Evolutionary conservation across 2,797 vertebrate genomes (phyloP), one percentile per base, ranked within the genome.

Genomic region (Mus spretus): DNA sequence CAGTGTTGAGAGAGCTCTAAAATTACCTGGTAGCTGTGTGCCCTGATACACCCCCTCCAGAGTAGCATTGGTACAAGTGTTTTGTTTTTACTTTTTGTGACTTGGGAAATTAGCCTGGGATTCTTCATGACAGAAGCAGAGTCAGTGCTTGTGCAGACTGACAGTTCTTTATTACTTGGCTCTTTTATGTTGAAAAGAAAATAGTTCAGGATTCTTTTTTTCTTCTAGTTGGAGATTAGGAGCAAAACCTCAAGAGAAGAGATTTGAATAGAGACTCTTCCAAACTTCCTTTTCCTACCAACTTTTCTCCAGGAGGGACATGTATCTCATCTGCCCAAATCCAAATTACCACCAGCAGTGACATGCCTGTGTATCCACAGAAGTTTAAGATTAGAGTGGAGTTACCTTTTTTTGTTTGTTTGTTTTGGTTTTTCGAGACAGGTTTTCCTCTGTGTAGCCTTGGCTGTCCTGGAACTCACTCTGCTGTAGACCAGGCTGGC

Each of bases 261-360:
- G 65, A 87, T 50, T 59, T 17, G 53, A 81, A 61, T 50, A 79
- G 84, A 50, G 70, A 57, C 15, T 95, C 80, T 61, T 77, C 31
- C 57, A 65, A 53, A 57, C 47, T 90, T 8, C 2, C 4, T 50
- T 77, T 93, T 95, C 47, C 92, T 65, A 79, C 14, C 53, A 50
- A 55, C 31, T 22, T 94, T 97, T 96, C 63, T 55, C 55, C 22
- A 90, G 77, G 77, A 88, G 50, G 44, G 96, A 0, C 31, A 83
- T 94, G 57, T 50, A 84, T 94, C 70, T 87, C 19, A 96, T 94
- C 89, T 90, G 1, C 97, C 15, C 91, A 97, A 86, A 98, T 17
- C 20, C 65, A 91, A 9, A 90, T 96, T 93, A 74, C 77, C 79
- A 44, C 75, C 90, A 94, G 84, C 84, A 90, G 55, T 96, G 91